phyloP scores from a whole-genome alignment of 2,797 vertebrate species.

The Moxostoma hubbsi region DNA sequence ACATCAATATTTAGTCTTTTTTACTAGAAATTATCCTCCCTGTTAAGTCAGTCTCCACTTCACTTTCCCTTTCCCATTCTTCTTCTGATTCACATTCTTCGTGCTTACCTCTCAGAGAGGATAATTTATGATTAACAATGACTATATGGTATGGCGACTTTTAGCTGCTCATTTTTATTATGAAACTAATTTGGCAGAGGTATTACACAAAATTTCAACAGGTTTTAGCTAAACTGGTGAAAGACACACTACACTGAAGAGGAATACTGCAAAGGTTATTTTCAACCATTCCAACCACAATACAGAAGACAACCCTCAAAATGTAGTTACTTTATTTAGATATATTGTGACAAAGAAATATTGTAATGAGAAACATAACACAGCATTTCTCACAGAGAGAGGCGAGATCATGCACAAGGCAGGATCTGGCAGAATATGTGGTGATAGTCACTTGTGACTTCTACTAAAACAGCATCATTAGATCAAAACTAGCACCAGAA shows the following conservation, averaged over 20 bases:
- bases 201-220: background rate
- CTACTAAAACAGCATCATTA: constrained; percentile 10
- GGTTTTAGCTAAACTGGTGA: background rate
- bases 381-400: constrained; percentile 14
- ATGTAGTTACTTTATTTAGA: constrained; percentile 7
- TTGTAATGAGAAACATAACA: background rate
- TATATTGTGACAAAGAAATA: background rate
- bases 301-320: background rate
- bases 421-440: background rate
- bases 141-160: background rate
- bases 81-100: too few species aligned
- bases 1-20: too few species aligned
- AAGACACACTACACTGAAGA: background rate
- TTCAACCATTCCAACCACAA: background rate
- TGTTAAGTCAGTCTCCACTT: too few species aligned
- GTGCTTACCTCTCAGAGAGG: too few species aligned
- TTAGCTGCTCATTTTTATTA: background rate
- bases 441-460: background rate
- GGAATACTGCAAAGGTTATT: background rate
- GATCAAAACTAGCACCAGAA: background rate
- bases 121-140: too few species aligned
- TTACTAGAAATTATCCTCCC: too few species aligned
- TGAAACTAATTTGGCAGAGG: background rate
- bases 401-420: constrained; percentile 26
- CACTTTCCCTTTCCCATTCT: too few species aligned